These are phyloP conservation scores for Tinamus major DNA, from an alignment of 2,797 vertebrate species.

Conservation along the genomic window DNA sequence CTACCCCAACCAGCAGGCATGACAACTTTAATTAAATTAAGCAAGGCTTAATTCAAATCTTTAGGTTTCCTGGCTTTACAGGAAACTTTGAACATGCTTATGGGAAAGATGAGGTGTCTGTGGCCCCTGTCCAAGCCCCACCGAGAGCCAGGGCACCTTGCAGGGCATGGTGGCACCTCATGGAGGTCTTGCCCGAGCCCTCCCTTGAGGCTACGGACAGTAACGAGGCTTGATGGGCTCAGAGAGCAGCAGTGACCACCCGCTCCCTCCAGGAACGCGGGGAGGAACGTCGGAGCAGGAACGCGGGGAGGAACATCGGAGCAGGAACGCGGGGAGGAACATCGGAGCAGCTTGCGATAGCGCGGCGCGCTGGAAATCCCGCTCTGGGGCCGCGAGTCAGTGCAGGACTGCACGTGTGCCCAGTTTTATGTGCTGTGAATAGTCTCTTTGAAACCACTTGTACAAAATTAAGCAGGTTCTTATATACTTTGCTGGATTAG, in stretches of 20 bases:
- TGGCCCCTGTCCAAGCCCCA: not conserved
- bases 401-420: fast-evolving
- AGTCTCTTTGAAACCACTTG: not conserved
- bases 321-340: not conserved
- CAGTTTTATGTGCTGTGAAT: not conserved
- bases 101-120: fast-evolving
- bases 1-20: not conserved
- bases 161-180: not conserved
- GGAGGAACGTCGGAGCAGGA: not conserved
- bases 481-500: not conserved
- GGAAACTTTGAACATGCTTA: not conserved
- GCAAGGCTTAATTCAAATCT: not conserved
- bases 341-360: not conserved
- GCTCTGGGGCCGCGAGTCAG: fast-evolving
- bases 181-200: not conserved
- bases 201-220: fast-evolving
- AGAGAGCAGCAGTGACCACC: not conserved
- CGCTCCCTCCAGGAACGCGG: fast-evolving
- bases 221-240: not conserved
- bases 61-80: not conserved
- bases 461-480: not conserved
- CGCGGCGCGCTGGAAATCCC: fast-evolving
- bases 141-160: fast-evolving
- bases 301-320: not conserved
- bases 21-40: too few species aligned